Evolutionary conservation across 1,140 invertebrate genomes (phyloP).

Genomic region (Cecropterus lyciades): DNA sequence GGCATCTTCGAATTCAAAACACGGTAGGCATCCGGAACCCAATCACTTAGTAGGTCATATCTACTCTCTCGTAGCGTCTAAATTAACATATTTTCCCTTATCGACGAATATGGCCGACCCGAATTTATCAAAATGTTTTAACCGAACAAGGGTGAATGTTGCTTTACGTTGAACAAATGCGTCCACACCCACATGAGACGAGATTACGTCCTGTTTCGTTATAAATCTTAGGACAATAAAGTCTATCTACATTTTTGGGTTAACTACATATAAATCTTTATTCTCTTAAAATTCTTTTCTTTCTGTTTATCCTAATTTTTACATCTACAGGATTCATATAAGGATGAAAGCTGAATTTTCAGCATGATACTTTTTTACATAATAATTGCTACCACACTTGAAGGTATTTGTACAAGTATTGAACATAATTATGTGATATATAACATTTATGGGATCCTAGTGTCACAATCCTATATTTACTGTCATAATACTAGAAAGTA

Average conservation of each 20-base stretch:
- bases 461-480: too few species aligned
- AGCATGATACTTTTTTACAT: too few species aligned
- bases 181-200: slow-evolving; percentile 70
- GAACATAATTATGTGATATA: too few species aligned
- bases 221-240: slow-evolving; percentile 76
- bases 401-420: too few species aligned
- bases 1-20: slow-evolving; percentile 71
- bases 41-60: slow-evolving; percentile 83
- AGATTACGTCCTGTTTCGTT: slow-evolving; percentile 74
- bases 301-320: slow-evolving; percentile 34
- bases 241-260: slow-evolving; percentile 67
- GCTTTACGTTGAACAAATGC: slow-evolving; percentile 69
- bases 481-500: too few species aligned
- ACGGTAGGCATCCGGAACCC: slow-evolving; percentile 69
- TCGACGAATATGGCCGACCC: slow-evolving; percentile 65
- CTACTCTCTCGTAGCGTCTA: slow-evolving; percentile 57
- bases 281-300: slow-evolving; percentile 43
- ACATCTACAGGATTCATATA: background rate
- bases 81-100: slow-evolving; percentile 83
- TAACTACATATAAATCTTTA: slow-evolving; percentile 65
- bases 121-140: slow-evolving; percentile 75
- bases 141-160: slow-evolving; percentile 65
- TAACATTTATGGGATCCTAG: too few species aligned
- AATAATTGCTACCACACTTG: too few species aligned
- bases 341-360: too few species aligned